Evolutionary conservation across 2,888 invertebrate species (phyloP).

Genomic region (Nomada hirtipes): DNA sequence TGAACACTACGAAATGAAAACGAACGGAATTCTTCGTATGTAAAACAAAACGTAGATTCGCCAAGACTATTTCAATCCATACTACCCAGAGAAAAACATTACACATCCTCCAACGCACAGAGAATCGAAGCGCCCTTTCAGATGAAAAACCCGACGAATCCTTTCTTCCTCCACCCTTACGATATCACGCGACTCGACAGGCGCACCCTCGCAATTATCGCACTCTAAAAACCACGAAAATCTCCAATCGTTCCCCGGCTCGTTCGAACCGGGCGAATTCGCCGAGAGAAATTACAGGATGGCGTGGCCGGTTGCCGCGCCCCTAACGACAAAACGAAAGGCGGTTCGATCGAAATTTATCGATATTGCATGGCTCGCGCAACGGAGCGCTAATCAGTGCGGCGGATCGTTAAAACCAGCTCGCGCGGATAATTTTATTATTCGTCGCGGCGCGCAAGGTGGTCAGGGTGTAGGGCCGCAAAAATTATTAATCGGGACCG

Average conservation of each 20-base stretch:
- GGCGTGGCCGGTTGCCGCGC: slow-evolving; percentile 8
- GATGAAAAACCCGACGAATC: too few relatives aligned
- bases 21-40: too few relatives aligned
- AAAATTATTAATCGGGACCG: slow-evolving; percentile 63
- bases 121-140: too few relatives aligned
- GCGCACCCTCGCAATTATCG: background rate
- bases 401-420: background rate
- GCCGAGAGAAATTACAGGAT: slow-evolving; percentile 27
- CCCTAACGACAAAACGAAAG: slow-evolving; percentile 35
- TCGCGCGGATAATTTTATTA: slow-evolving; percentile 25
- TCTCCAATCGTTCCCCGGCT: background rate
- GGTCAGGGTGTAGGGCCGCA: slow-evolving; percentile 35
- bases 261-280: background rate
- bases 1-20: too few relatives aligned
- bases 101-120: too few relatives aligned
- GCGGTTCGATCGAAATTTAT: slow-evolving; percentile 35
- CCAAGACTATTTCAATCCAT: too few relatives aligned
- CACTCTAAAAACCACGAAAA: background rate
- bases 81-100: too few relatives aligned
- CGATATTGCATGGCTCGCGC: slow-evolving; percentile 19
- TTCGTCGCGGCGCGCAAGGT: slow-evolving; percentile 21
- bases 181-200: too few relatives aligned
- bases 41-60: too few relatives aligned
- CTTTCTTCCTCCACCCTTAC: too few relatives aligned
- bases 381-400: background rate